Percentiles rank a stretch among this genome's conserved stretches.
Conservation (phyloP, 2,797 vertebrate species). For the Alcedo atthis region DNA sequence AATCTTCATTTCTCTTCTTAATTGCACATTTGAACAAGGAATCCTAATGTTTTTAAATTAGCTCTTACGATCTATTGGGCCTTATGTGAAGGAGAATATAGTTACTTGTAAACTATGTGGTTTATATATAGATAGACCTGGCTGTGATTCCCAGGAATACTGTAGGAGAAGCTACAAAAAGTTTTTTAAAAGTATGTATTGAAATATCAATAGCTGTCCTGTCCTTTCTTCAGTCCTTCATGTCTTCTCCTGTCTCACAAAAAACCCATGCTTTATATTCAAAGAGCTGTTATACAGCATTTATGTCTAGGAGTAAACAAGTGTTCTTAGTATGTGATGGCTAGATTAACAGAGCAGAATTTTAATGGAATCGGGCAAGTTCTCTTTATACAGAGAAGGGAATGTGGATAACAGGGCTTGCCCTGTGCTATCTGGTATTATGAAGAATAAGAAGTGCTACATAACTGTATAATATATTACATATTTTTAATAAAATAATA, state of each 20-base stretch:
- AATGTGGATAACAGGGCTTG: not conserved
- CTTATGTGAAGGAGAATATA: not conserved
- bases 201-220: not conserved
- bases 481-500: not conserved
- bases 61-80: not conserved
- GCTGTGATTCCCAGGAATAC: not conserved
- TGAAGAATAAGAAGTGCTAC: not conserved
- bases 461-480: not conserved
- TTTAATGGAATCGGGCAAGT: not conserved
- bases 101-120: not conserved
- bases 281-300: not conserved
- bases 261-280: not conserved
- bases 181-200: not conserved
- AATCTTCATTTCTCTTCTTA: constrained; percentile 63
- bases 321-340: not conserved
- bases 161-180: not conserved
- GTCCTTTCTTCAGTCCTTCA: not conserved
- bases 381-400: not conserved
- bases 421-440: not conserved
- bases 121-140: not conserved
- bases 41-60: constrained; percentile 57
- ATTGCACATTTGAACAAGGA: constrained; percentile 55
- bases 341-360: not conserved
- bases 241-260: not conserved
- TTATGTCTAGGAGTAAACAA: not conserved